Evolutionary conservation across 2,113 vertebrate genomes (phyloP), one percentile per base, ranked within the genome.

Genomic region (Passer montanus): DNA sequence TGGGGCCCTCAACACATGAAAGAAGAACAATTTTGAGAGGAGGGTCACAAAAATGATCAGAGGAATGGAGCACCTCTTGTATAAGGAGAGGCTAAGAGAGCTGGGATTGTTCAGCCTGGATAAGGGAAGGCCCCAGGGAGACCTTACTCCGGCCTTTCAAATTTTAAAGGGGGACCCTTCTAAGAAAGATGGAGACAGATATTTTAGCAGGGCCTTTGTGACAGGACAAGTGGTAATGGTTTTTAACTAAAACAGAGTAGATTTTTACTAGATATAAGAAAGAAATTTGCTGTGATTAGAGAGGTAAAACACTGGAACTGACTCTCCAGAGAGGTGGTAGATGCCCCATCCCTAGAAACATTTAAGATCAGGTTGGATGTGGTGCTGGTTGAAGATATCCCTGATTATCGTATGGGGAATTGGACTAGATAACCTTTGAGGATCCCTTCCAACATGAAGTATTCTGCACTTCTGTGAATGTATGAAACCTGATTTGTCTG

Each of bases 21-120:
- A 4, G 20, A 28, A 23, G 22, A 31, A 15, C 8, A 2, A 15
- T 31, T 27, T 68, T 0, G 0, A 74, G 49, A 80, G 19, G 17
- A 66, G 8, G 6, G 26, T 11, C 26, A 64, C 39, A 47, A 22
- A 75, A 35, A 37, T 13, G 1, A 37, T 59, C 31, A 66, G 58
- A 39, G 39, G 17, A 7, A 15, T 43, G 27, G 14, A 66, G 27
- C 27, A n/a, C 8, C 30, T 59, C 39, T 72, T 31, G 11, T 47
- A 1, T 28, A 50, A 80, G 26, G 22, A 58, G 5, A 64, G 26
- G 14, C 39, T 86, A 27, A 81, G 10, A 64, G 19, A 49, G 9
- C 2, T n/a, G 27, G 39, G 18, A 7, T 43, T 81, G 17, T 39
- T 87, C 21, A 73, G 28, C 39, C 35, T 39, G 31, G 14, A 23